These are phyloP conservation scores for Coregonus sp. DNA, from an alignment of 2,797 vertebrate genomes.

Conservation along the genomic window DNA sequence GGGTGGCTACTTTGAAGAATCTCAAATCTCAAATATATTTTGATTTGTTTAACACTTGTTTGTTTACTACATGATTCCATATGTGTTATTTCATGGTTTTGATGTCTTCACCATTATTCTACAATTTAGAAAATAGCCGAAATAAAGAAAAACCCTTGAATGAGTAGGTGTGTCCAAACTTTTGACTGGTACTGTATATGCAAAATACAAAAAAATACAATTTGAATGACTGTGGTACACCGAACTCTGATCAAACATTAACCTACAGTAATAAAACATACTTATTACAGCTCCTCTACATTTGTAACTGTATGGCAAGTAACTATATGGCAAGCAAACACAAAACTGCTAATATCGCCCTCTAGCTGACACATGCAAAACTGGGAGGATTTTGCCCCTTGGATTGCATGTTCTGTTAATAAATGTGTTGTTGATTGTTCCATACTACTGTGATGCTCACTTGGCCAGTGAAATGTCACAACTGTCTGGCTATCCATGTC, in stretches of 20 bases:
- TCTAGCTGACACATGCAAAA: constrained; percentile 45
- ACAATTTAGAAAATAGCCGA: too few relatives aligned
- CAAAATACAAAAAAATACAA: too few relatives aligned
- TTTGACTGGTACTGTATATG: too few relatives aligned
- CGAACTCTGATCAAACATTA: background rate
- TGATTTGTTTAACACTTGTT: too few relatives aligned
- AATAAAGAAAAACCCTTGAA: too few relatives aligned
- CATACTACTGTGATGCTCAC: background rate
- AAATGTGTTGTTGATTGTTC: background rate
- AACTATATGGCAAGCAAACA: background rate
- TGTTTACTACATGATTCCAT: too few relatives aligned
- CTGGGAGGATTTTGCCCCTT: constrained; percentile 45
- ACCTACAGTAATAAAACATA: background rate
- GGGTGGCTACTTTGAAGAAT: too few relatives aligned
- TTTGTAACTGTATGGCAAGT: background rate
- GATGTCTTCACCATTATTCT: too few relatives aligned
- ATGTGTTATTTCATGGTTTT: too few relatives aligned
- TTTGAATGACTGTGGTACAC: background rate
- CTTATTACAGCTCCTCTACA: background rate
- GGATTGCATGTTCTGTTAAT: constrained; percentile 32
- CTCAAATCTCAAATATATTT: too few relatives aligned
- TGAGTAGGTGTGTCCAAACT: too few relatives aligned
- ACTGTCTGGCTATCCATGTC: background rate
- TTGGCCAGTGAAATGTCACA: background rate
- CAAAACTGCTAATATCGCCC: constrained; percentile 46